Evolutionary conservation across 2,888 invertebrate genomes (phyloP), one percentile per base, ranked within the genome.

Genomic region (Pasiphila rectangulata): DNA sequence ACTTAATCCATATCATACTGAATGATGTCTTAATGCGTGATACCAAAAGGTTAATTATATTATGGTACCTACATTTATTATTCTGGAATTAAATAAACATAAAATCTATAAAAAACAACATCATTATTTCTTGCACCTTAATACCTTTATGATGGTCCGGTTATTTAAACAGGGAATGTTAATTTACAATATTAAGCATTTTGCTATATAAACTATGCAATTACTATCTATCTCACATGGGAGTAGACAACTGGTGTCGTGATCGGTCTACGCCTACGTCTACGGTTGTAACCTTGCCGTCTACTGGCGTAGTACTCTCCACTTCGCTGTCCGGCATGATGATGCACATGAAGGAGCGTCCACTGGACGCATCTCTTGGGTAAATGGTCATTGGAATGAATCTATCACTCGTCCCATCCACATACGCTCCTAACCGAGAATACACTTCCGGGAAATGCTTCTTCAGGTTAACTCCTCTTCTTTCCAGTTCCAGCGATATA

Each of bases 361-460:
- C 96, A 21, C 94, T 95, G 23, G 90, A 90, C 53, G 92, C 91
- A 73, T 97, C 96, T 52, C 93, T 91, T 1, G 97, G 97, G 75
- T 96, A 96, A 64, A 97, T 93, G 13, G 96, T 97, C 64, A 96
- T 94, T 1, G 97, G 95, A 41, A 95, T 93, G 71, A 97, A 96
- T 63, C 94, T 92, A 57, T 94, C 94, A 56, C 91, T 91, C 43
- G 91, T 91, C 17, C 92, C 93, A 56, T 96, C 95, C 10, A 95
- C 96, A 76, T 95, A 98, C 21, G 93, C 92, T 66, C 93, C 92
- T 57, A 98, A 83, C 61, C 95, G 93, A 56, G 93, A 92, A 76
- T 95, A 95, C 6, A 97, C 94, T 69, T 96, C 95, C 0, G 97
- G 97, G 71, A 96, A 97, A 71, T 96, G 95, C 63, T 94, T 92